These are phyloP conservation scores for Lithophane semibrunnea DNA, from an alignment of 2,888 invertebrate genomes.

Conservation along the genomic window DNA sequence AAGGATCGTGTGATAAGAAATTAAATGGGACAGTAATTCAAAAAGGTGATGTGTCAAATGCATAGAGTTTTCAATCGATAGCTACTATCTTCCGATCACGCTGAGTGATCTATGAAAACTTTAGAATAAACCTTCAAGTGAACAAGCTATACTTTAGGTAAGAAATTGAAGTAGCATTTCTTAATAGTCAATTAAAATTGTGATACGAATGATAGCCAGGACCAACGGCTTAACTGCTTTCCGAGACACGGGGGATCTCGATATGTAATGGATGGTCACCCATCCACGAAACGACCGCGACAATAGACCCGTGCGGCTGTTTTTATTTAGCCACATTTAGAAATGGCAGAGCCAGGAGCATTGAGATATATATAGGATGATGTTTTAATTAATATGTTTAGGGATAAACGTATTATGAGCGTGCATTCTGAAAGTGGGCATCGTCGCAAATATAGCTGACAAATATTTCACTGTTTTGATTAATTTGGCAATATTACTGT, in stretches of 20 bases:
- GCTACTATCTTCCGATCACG: neutral
- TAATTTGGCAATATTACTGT: too few relatives aligned
- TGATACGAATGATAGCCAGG: neutral
- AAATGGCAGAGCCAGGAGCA: neutral
- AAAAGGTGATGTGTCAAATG: neutral
- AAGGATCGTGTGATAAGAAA: neutral
- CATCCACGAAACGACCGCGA: neutral
- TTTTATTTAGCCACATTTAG: neutral
- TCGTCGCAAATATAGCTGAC: too few relatives aligned
- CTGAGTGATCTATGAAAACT: conserved; percentile 20
- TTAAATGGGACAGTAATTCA: neutral
- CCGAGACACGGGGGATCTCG: neutral
- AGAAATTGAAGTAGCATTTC: conserved; percentile 15
- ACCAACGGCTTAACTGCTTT: neutral
- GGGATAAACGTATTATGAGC: neutral
- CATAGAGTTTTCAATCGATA: neutral
- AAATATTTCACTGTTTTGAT: too few relatives aligned
- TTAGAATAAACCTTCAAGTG: conserved; percentile 18
- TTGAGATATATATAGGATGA: too few relatives aligned
- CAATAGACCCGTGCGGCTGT: neutral
- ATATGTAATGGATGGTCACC: neutral
- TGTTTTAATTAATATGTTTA: neutral
- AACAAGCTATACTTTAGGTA: neutral
- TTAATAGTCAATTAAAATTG: neutral
- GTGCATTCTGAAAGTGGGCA: too few relatives aligned